These are phyloP conservation scores for Automeris io DNA, from an alignment of 2,888 invertebrate genomes.

Conservation along the genomic window DNA sequence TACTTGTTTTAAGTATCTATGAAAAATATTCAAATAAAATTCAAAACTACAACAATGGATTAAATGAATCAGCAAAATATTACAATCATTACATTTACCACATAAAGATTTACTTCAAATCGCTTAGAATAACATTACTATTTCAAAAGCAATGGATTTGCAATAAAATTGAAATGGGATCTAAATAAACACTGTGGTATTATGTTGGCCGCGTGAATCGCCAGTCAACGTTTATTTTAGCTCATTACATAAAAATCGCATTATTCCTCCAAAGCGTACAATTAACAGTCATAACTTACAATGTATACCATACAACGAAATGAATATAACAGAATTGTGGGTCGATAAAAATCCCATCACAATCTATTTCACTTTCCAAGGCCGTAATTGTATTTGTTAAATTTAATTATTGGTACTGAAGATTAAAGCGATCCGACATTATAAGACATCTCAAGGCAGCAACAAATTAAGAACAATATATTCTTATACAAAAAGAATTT, in stretches of 20 bases:
- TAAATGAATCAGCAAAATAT: neutral
- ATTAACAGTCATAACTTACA: slow-evolving; percentile 38
- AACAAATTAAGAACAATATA: slow-evolving; percentile 33
- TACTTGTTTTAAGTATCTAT: neutral
- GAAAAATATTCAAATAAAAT: neutral
- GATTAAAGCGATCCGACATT: slow-evolving; percentile 38
- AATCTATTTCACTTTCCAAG: slow-evolving; percentile 20
- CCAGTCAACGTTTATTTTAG: slow-evolving; percentile 22
- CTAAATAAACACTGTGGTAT: slow-evolving; percentile 10
- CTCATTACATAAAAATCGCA: slow-evolving; percentile 30
- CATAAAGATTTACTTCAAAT: slow-evolving; percentile 9
- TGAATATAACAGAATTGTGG: slow-evolving; percentile 33
- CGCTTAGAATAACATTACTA: slow-evolving; percentile 2
- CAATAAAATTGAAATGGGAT: slow-evolving; percentile 7
- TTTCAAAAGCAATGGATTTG: slow-evolving; percentile 4
- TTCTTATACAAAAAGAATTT: slow-evolving; percentile 30
- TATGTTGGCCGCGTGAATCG: slow-evolving; percentile 6
- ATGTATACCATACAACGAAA: slow-evolving; percentile 30
- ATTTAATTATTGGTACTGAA: slow-evolving; percentile 29
- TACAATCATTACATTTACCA: neutral
- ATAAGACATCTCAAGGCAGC: slow-evolving; percentile 31
- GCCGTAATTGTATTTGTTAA: slow-evolving; percentile 10
- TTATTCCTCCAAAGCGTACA: slow-evolving; percentile 28
- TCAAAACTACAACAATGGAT: neutral
- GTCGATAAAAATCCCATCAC: slow-evolving; percentile 29